phyloP scores from a whole-genome alignment of 2,888 invertebrate genomes.

The Crioceris asparagi region DNA sequence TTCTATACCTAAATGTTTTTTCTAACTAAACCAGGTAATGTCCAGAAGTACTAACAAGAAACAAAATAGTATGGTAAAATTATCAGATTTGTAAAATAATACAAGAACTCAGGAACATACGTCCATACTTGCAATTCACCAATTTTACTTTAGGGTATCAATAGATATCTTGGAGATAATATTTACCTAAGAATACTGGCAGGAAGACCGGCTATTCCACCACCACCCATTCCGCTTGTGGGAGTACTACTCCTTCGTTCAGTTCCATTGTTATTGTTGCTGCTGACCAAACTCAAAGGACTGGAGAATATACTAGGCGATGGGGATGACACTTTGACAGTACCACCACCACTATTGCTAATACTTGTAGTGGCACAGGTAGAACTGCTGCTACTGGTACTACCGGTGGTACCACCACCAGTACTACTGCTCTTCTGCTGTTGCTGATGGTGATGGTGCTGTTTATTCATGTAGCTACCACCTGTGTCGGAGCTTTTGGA shows the following conservation, averaged over 20 bases:
- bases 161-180: too few relatives aligned
- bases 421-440: constrained; percentile 31
- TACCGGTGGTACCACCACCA: neutral
- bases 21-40: too few relatives aligned
- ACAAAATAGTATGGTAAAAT: too few relatives aligned
- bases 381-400: neutral
- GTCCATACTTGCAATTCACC: too few relatives aligned
- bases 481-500: too few relatives aligned
- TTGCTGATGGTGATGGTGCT: constrained; percentile 20
- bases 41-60: too few relatives aligned
- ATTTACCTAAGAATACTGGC: constrained; percentile 42
- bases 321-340: constrained; percentile 28
- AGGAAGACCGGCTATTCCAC: constrained; percentile 34
- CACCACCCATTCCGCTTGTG: constrained; percentile 24
- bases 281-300: constrained; percentile 35
- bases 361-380: neutral
- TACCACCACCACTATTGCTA: constrained; percentile 25
- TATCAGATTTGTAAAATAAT: too few relatives aligned
- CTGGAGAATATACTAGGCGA: constrained; percentile 37
- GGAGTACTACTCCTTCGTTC: constrained; percentile 22
- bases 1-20: too few relatives aligned
- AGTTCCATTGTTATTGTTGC: constrained; percentile 15
- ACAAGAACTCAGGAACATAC: too few relatives aligned
- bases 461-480: constrained; percentile 4
- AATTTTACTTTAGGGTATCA: too few relatives aligned